These are phyloP conservation scores for Incurvaria masculella DNA, from an alignment of 2,888 invertebrate species.

Conservation along the genomic window DNA sequence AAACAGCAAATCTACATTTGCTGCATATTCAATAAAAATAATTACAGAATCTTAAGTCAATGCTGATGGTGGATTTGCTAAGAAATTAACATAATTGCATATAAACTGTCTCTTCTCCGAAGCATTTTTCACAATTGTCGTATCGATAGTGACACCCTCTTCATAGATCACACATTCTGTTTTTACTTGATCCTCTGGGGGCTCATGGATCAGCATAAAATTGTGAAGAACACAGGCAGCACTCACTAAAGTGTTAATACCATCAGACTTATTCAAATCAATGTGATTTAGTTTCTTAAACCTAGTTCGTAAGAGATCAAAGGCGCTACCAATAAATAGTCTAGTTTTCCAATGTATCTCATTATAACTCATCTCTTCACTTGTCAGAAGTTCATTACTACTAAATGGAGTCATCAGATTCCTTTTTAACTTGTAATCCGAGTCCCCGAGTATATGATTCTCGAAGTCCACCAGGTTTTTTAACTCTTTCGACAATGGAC, in stretches of 20 bases:
- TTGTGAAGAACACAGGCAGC: slow-evolving; percentile 45
- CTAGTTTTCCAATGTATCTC: slow-evolving; percentile 40
- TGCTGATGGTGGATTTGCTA: slow-evolving; percentile 22
- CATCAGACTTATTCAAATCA: slow-evolving; percentile 31
- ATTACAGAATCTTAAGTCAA: too few species aligned
- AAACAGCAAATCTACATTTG: too few species aligned
- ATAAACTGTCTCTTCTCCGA: slow-evolving; percentile 43
- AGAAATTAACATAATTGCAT: slow-evolving; percentile 45
- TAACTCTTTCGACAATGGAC: slow-evolving; percentile 30
- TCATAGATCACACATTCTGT: slow-evolving; percentile 35
- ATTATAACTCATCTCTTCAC: slow-evolving; percentile 49
- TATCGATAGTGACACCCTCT: slow-evolving; percentile 38
- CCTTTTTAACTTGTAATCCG: slow-evolving; percentile 36
- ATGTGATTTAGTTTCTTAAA: slow-evolving; percentile 39
- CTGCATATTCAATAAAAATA: too few species aligned
- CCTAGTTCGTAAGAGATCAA: slow-evolving; percentile 37
- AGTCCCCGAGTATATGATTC: slow-evolving; percentile 42
- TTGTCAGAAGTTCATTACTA: slow-evolving; percentile 36
- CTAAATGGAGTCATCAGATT: slow-evolving; percentile 36
- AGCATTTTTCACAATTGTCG: slow-evolving; percentile 35
- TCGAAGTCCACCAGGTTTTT: slow-evolving; percentile 40
- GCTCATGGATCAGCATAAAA: slow-evolving; percentile 35
- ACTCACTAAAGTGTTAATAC: slow-evolving; percentile 29
- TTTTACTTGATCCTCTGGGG: slow-evolving; percentile 22
- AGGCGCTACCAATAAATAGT: slow-evolving; percentile 38